Base-by-base conservation (phyloP, 2,888 invertebrate species). In the Barypeithes pellucidus region DNA sequence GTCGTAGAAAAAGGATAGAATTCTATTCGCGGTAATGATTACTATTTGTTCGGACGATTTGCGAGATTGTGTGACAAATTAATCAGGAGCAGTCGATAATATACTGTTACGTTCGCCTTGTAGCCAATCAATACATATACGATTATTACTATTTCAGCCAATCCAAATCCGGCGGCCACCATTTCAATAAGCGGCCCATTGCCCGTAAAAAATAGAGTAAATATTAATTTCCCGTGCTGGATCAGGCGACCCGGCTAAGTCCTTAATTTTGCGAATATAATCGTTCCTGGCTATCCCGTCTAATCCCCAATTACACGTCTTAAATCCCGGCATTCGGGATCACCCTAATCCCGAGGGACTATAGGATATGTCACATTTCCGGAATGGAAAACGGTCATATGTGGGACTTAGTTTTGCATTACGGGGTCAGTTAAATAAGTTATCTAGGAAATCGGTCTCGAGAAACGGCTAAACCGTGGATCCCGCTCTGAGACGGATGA, bases 241-340 rank as follows among this genome's bases (percentile, higher is more conserved):
- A 71, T 76, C 52, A 76, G 71, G 68, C 74, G 57, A 45, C 70
- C 71, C 67, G 73, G 75, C 70, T 75, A 72, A 77, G 77, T 77
- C 78, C 78, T 79, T 79, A 78, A 79, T 79, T 80, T 79, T 77
- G 76, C 77, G 79, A 79, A 79, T 81, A 81, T 81, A 81, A 81
- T 81, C 80, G 78, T 76, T 76, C 72, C 72, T 76, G 79, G 78
- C 78, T 79, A 80, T 80, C 79, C 74, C 75, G 74, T 79, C 78
- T 81, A 81, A 81, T 80, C 81, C 80, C 80, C 81, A 81, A 81
- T 81, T 81, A 81, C 81, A 80, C 77, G 79, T 77, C 78, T 77
- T 77, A 80, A 81, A 81, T 80, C 80, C 81, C 75, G 70, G 71
- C 69, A 75, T 67, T 73, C 70, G 74, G 76, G 76, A 76, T 75